A percentile compares a stretch with the other conserved stretches of the same genome.
phyloP scores from a whole-genome alignment of 2,113 vertebrate genomes.

The Peucedramus taeniatus region DNA sequence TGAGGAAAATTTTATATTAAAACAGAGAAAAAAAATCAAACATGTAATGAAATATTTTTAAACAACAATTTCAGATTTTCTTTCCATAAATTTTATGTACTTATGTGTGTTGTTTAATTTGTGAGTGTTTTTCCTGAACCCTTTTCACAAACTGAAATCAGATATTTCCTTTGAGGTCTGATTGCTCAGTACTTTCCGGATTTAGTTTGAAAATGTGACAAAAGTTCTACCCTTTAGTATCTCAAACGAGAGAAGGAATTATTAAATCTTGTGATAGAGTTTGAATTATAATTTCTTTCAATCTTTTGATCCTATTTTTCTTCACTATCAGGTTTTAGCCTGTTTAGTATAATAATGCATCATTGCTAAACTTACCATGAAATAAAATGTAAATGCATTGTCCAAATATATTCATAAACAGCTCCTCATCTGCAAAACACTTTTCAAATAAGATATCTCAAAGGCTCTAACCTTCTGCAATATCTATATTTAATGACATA shows the following conservation, averaged over 20 bases:
- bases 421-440: neutral
- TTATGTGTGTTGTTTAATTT: neutral
- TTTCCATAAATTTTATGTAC: neutral
- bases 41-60: neutral
- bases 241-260: neutral
- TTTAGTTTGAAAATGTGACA: neutral
- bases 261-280: neutral
- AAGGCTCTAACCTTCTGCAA: conserved; percentile 31
- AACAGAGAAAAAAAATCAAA: neutral
- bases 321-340: neutral
- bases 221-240: neutral
- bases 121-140: neutral
- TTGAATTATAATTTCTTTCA: neutral
- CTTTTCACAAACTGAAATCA: neutral
- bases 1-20: neutral
- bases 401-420: neutral
- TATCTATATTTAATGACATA: conserved; percentile 47
- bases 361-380: neutral
- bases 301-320: neutral
- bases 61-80: neutral
- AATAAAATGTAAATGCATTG: neutral
- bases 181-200: neutral
- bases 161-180: neutral
- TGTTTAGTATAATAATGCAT: neutral
- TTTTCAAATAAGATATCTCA: neutral